A percentile compares a stretch with the other conserved stretches of the same genome.
Evolutionary conservation across 2,888 invertebrate species (phyloP).

Genomic region (Anthoptus insignis): DNA sequence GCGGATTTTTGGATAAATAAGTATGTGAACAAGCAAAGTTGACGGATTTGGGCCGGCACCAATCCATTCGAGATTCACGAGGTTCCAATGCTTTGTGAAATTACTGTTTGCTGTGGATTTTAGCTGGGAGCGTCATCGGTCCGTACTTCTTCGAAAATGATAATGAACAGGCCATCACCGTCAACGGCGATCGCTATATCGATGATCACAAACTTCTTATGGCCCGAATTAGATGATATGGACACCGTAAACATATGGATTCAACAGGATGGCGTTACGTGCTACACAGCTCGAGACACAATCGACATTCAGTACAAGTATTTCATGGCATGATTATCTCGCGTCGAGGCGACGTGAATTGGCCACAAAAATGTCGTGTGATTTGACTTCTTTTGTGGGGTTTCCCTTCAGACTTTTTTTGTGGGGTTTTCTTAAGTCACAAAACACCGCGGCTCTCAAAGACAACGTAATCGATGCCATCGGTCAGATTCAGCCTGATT

Average conservation of each 20-base stretch:
- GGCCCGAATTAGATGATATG: neutral
- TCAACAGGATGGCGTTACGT: neutral
- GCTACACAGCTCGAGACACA: too few relatives aligned
- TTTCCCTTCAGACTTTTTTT: too few relatives aligned
- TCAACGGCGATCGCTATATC: constrained; percentile 50
- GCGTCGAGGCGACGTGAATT: too few relatives aligned
- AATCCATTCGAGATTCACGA: too few relatives aligned
- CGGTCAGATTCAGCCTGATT: constrained; percentile 9
- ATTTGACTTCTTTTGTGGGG: neutral
- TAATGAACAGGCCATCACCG: constrained; percentile 49
- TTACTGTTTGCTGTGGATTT: constrained; percentile 65
- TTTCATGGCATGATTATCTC: too few relatives aligned
- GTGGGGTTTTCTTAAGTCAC: constrained; percentile 1
- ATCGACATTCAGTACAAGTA: too few relatives aligned
- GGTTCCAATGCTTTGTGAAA: constrained; percentile 44
- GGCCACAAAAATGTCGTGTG: too few relatives aligned
- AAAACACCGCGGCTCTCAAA: neutral
- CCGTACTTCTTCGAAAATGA: constrained; percentile 60
- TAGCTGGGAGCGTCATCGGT: constrained; percentile 60
- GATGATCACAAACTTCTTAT: constrained; percentile 42
- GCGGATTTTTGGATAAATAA: too few relatives aligned
- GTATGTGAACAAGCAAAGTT: too few relatives aligned
- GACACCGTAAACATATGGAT: constrained; percentile 4
- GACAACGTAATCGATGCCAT: neutral
- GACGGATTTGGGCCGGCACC: too few relatives aligned